Percentiles rank a stretch among this genome's conserved stretches.
Evolutionary conservation across 2,888 invertebrate species (phyloP).

Genomic region (Xanthia togata): DNA sequence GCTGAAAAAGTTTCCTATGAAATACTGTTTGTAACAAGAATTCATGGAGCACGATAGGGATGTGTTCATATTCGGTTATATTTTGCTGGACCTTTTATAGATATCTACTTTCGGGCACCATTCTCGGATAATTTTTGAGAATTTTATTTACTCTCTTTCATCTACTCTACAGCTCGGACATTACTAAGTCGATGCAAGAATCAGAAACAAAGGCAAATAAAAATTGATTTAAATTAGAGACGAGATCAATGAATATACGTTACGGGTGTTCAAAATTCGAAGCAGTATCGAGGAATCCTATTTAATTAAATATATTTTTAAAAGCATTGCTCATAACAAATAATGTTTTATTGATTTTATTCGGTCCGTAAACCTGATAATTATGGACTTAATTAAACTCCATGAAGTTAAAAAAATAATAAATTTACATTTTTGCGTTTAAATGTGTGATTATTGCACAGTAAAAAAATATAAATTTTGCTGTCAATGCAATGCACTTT

Average conservation of each 20-base stretch:
- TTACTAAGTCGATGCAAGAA: background rate
- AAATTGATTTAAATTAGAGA: slow-evolving; percentile 4
- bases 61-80: background rate
- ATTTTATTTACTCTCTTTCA: background rate
- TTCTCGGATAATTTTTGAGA: background rate
- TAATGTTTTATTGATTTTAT: background rate
- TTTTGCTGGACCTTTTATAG: background rate
- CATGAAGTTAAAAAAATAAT: background rate
- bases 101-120: background rate
- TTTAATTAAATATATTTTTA: slow-evolving; percentile 40
- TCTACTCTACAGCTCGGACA: background rate
- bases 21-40: slow-evolving; percentile 17
- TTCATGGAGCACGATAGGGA: background rate
- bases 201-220: background rate
- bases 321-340: background rate
- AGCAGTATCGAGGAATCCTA: background rate
- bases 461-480: background rate
- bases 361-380: background rate
- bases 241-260: slow-evolving; percentile 1
- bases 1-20: slow-evolving; percentile 20
- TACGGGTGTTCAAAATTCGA: background rate
- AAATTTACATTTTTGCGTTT: background rate
- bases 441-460: background rate
- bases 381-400: background rate
- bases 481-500: background rate